phyloP scores from a whole-genome alignment of 2,888 invertebrate genomes.

The Epiblema foenella region DNA sequence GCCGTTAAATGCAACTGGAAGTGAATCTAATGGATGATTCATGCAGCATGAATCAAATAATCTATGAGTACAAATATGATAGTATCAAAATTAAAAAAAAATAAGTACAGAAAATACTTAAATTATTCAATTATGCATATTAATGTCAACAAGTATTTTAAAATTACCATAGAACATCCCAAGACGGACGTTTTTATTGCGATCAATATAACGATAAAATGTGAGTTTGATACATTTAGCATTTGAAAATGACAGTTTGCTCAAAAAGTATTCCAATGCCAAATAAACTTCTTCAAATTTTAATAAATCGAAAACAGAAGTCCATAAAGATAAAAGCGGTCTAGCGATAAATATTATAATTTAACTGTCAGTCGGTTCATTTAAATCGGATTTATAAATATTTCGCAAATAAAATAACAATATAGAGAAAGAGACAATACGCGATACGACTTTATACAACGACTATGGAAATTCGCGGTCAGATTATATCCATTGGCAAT shows the following conservation, averaged over 20 bases:
- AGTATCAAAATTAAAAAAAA: background rate
- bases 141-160: slow-evolving; percentile 11
- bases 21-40: too few relatives aligned
- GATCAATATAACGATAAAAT: slow-evolving; percentile 15
- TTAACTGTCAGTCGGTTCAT: slow-evolving; percentile 5
- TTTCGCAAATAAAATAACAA: slow-evolving; percentile 25
- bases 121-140: background rate
- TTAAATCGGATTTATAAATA: slow-evolving; percentile 25
- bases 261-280: slow-evolving; percentile 25
- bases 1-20: too few relatives aligned
- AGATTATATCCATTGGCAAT: slow-evolving; percentile 53
- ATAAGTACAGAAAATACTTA: background rate
- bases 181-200: slow-evolving; percentile 14
- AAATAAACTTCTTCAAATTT: background rate
- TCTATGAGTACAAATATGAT: too few relatives aligned
- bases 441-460: slow-evolving; percentile 22
- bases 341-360: slow-evolving; percentile 25
- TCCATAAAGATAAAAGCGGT: slow-evolving; percentile 16
- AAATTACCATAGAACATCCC: slow-evolving; percentile 27
- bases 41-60: too few relatives aligned
- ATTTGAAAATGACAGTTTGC: slow-evolving; percentile 13
- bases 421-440: slow-evolving; percentile 29
- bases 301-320: slow-evolving; percentile 19
- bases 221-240: slow-evolving; percentile 22
- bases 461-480: slow-evolving; percentile 55